These are phyloP conservation scores for Idaea aversata DNA, from an alignment of 2,888 invertebrate genomes.

Conservation along the genomic window DNA sequence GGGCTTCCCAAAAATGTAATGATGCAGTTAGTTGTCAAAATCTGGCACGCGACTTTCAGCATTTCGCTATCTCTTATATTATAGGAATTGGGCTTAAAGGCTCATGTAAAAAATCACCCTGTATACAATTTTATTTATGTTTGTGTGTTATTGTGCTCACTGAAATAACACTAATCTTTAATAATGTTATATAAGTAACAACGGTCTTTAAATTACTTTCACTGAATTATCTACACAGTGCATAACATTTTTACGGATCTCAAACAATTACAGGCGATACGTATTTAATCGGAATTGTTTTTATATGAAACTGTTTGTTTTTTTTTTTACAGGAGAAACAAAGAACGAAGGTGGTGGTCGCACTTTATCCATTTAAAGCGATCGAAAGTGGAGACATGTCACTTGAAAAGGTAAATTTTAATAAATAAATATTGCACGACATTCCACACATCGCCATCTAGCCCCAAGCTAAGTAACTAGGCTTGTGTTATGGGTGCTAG, in stretches of 20 bases:
- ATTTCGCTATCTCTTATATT: no score
- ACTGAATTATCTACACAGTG: not conserved
- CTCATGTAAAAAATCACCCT: no score
- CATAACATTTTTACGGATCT: not conserved
- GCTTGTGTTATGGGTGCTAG: no score
- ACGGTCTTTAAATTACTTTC: not conserved
- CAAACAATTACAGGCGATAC: not conserved
- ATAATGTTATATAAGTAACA: not conserved
- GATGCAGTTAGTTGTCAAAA: no score
- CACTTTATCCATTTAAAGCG: conserved; percentile 94
- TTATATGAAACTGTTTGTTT: conserved; percentile 9
- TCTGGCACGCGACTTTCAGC: no score
- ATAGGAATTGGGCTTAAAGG: no score
- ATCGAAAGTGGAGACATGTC: conserved; percentile 94
- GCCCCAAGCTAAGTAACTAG: no score
- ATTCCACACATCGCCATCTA: no score
- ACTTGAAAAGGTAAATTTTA: conserved; percentile 86
- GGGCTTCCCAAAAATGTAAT: no score
- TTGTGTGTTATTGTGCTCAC: not conserved
- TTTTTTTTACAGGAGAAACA: conserved; percentile 82
- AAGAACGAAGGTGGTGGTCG: conserved; percentile 91
- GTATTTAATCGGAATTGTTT: not conserved
- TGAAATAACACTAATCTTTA: not conserved
- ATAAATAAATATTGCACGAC: no score
- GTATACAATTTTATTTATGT: not conserved